Evolutionary conservation across 30 jellyfish, hydroid and myxozoan genomes (phyloP).

Genomic region (Turritopsis dohrnii): DNA sequence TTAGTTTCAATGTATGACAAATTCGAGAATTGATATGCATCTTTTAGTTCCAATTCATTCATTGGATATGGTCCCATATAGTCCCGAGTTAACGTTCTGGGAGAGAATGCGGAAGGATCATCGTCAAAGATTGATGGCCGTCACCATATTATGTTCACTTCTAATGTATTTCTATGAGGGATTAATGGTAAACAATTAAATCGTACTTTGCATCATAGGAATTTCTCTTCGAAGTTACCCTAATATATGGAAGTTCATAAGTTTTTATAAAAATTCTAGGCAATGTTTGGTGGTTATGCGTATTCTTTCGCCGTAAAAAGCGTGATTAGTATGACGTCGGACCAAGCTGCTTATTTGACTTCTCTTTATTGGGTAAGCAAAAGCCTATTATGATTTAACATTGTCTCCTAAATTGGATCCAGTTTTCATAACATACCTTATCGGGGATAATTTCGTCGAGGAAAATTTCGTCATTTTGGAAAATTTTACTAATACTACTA

Average conservation of each 20-base stretch:
- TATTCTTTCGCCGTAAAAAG: conserved; percentile 87
- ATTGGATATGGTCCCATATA: conserved; percentile 71
- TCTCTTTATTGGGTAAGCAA: conserved; percentile 82
- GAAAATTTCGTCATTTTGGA: too few relatives aligned
- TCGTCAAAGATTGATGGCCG: conserved; percentile 73
- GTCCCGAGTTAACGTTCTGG: conserved; percentile 79
- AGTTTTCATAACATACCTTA: too few relatives aligned
- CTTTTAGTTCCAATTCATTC: conserved; percentile 46
- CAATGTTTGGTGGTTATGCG: conserved; percentile 93
- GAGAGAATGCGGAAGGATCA: conserved; percentile 67
- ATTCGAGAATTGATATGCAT: too few relatives aligned
- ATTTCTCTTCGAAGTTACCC: not conserved
- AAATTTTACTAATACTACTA: too few relatives aligned
- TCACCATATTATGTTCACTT: conserved; percentile 71
- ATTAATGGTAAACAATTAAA: conserved; percentile 59
- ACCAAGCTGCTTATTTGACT: conserved; percentile 84
- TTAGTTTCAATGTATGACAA: too few relatives aligned
- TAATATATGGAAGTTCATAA: not conserved
- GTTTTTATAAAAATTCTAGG: conserved; percentile 33
- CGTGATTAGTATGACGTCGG: conserved; percentile 79
- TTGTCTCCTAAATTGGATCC: too few relatives aligned
- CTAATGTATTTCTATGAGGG: conserved; percentile 86
- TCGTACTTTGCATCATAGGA: not conserved
- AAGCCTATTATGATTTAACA: too few relatives aligned
- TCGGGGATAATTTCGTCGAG: too few relatives aligned